Conservation (phyloP, 2,797 vertebrate genomes). For the Onychomys arenicola region DNA sequence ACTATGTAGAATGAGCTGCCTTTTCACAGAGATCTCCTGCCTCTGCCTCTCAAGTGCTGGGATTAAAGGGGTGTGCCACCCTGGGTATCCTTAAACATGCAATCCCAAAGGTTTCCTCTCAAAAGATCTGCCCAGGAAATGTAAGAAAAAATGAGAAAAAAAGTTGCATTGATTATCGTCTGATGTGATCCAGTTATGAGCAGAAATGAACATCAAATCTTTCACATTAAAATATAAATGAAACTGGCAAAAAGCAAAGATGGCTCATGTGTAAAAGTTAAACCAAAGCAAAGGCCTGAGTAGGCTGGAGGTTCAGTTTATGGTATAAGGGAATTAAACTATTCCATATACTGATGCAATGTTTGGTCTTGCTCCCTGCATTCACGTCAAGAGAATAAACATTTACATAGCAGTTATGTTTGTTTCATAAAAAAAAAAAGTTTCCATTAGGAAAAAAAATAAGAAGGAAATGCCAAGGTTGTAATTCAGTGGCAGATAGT, state of each 20-base stretch:
- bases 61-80: neutral
- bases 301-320: neutral
- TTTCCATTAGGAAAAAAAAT: too few relatives aligned
- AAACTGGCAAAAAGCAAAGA: neutral
- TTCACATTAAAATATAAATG: neutral
- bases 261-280: neutral
- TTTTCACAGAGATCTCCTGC: neutral
- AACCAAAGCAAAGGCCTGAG: neutral
- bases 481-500: neutral
- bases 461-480: neutral
- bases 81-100: neutral
- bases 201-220: neutral
- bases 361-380: neutral
- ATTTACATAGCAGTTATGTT: neutral
- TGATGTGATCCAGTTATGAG: neutral
- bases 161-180: neutral
- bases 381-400: too few relatives aligned
- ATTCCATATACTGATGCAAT: neutral
- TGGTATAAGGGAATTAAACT: neutral
- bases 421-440: neutral
- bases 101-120: neutral
- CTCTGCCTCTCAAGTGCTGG: neutral
- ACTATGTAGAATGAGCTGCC: neutral
- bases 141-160: neutral
- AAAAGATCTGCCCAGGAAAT: neutral